Conservation (phyloP, 2,797 vertebrate genomes). For the Aulostomus chinensis region DNA sequence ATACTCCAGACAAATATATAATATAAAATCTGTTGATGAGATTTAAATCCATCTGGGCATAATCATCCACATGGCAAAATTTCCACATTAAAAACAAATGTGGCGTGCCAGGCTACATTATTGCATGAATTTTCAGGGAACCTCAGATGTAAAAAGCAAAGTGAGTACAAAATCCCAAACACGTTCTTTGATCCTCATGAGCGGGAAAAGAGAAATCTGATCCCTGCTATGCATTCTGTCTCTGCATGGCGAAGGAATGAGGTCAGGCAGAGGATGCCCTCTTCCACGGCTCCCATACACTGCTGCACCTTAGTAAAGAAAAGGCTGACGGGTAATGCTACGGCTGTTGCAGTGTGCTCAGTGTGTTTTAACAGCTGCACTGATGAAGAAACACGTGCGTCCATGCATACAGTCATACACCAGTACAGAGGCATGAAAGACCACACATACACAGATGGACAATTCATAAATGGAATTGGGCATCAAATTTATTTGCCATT, state of each 20-base stretch:
- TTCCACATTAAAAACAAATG: slow-evolving; percentile 42
- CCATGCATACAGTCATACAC: slow-evolving; percentile 31
- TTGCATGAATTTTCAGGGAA: slow-evolving; percentile 35
- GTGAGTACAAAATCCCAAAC: slow-evolving; percentile 50
- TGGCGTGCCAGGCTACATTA: slow-evolving; percentile 45
- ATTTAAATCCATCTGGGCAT: slow-evolving; percentile 42
- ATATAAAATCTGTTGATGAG: slow-evolving; percentile 6
- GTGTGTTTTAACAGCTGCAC: slow-evolving; percentile 68
- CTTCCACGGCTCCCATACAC: slow-evolving; percentile 31
- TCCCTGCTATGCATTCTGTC: slow-evolving; percentile 50
- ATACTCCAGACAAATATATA: too few relatives aligned
- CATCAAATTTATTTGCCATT: slow-evolving; percentile 45
- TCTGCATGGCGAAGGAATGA: slow-evolving; percentile 48
- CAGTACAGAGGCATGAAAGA: slow-evolving; percentile 12
- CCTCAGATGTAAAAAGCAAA: slow-evolving; percentile 23
- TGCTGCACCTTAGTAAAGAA: slow-evolving; percentile 43
- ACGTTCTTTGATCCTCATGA: slow-evolving; percentile 71
- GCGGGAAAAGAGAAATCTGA: slow-evolving; percentile 67
- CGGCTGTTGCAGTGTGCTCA: slow-evolving; percentile 20
- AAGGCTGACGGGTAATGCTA: slow-evolving; percentile 48
- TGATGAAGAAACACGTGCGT: slow-evolving; percentile 37
- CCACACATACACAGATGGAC: slow-evolving; percentile 20
- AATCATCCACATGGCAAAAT: slow-evolving; percentile 35
- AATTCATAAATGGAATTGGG: slow-evolving; percentile 53
- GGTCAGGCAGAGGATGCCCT: slow-evolving; percentile 59